Conservation (phyloP, 2,113 vertebrate genomes). For the Brachyistius frenatus region DNA sequence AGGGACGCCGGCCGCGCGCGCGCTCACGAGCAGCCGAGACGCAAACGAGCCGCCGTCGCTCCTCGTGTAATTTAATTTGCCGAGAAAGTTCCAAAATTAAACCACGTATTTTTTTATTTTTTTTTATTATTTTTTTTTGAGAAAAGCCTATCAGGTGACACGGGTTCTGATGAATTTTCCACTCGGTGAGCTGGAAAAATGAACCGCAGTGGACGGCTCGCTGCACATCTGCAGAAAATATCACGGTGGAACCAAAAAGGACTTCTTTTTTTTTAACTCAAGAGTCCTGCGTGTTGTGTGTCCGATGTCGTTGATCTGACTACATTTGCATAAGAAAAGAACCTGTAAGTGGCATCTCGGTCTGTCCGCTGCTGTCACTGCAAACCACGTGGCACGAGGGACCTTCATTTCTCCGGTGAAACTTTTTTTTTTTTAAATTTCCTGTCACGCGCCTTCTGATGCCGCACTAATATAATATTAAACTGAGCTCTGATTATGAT, state of each 20-base stretch:
- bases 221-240: conserved; percentile 64
- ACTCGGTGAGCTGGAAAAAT: conserved; percentile 59
- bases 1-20: too few species aligned
- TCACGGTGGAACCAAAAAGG: conserved; percentile 3
- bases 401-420: too few species aligned
- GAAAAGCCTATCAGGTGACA: conserved; percentile 52
- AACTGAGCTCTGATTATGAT: neutral
- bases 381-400: neutral
- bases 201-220: conserved; percentile 20
- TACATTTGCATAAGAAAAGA: too few species aligned
- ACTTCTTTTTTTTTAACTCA: neutral
- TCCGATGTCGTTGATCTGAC: too few species aligned
- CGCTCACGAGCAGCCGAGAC: neutral
- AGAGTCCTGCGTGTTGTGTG: too few species aligned
- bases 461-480: neutral
- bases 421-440: too few species aligned
- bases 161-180: conserved; percentile 64
- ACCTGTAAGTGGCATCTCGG: too few species aligned
- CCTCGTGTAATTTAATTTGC: conserved; percentile 41
- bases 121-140: neutral
- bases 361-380: neutral
- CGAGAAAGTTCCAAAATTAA: conserved; percentile 38
- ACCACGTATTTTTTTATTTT: neutral
- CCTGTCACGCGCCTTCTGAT: too few species aligned
- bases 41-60: conserved; percentile 41